Evolutionary conservation across 2,888 invertebrate species (phyloP).

Genomic region (Sialis lutaria): DNA sequence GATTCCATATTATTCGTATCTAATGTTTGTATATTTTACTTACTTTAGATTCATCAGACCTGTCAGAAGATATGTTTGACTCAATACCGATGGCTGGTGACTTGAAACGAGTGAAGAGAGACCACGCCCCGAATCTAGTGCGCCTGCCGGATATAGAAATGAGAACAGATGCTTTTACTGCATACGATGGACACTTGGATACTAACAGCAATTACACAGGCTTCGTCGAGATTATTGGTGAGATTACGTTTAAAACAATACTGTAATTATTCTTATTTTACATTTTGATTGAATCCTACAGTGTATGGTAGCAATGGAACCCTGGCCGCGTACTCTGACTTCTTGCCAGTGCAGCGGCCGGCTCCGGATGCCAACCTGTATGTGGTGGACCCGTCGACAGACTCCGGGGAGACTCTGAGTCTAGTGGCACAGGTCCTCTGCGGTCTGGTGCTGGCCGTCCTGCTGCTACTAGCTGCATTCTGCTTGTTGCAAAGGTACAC

Average conservation of each 20-base stretch:
- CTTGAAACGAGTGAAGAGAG: constrained; percentile 7
- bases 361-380: constrained; percentile 28
- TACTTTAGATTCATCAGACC: no score
- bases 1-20: constrained; percentile 2
- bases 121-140: constrained; percentile 6
- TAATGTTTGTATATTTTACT: no score
- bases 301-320: constrained; percentile 29
- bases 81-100: no score
- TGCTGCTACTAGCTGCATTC: constrained; percentile 41
- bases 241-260: constrained; percentile 13
- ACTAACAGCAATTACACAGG: constrained; percentile 67
- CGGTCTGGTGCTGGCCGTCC: constrained; percentile 40
- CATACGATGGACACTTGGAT: constrained; percentile 59
- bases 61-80: no score
- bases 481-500: constrained; percentile 47
- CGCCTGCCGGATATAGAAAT: not conserved
- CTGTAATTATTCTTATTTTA: not conserved
- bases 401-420: constrained; percentile 30
- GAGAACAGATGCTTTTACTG: constrained; percentile 21
- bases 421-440: constrained; percentile 51
- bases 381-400: constrained; percentile 20
- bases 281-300: constrained; percentile 15
- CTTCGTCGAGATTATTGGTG: constrained; percentile 69
- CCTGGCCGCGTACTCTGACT: constrained; percentile 55
- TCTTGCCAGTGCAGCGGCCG: constrained; percentile 53